These are phyloP conservation scores for Dicrostonyx torquatus DNA, from an alignment of 2,797 vertebrate genomes.

Conservation along the genomic window DNA sequence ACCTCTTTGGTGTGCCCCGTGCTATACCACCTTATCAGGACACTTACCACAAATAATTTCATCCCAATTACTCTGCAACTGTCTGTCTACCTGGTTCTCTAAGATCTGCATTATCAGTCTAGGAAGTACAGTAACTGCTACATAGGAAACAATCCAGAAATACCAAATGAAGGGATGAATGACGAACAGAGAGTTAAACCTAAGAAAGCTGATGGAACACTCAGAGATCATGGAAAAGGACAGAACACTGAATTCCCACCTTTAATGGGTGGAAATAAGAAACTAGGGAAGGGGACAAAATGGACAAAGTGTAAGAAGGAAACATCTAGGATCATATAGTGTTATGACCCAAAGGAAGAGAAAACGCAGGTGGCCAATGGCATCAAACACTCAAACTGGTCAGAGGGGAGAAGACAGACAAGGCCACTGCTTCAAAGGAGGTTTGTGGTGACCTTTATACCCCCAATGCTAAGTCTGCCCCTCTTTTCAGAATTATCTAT, in stretches of 20 bases:
- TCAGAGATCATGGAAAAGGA: constrained; percentile 63
- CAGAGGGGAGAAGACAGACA: constrained; percentile 38
- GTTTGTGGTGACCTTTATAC: background rate
- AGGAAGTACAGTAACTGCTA: constrained; percentile 10
- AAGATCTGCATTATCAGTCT: constrained; percentile 8
- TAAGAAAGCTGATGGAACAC: constrained; percentile 66
- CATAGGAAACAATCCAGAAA: constrained; percentile 50
- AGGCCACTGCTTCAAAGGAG: background rate
- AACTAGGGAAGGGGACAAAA: constrained; percentile 58
- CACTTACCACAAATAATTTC: constrained; percentile 47
- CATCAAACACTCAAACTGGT: constrained; percentile 25
- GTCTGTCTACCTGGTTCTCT: constrained; percentile 40
- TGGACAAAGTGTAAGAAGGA: constrained; percentile 67
- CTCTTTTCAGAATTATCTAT: background rate
- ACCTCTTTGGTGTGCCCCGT: background rate
- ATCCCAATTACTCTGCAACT: constrained; percentile 7
- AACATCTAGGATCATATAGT: constrained; percentile 40
- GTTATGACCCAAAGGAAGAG: constrained; percentile 61
- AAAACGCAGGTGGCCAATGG: constrained; percentile 38
- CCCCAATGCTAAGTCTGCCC: background rate
- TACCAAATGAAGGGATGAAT: constrained; percentile 57
- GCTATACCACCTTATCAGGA: background rate
- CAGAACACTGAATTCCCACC: constrained; percentile 37
- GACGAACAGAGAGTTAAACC: constrained; percentile 56
- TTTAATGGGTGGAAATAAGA: constrained; percentile 36